Evolutionary conservation across 2,113 vertebrate species (phyloP).

Genomic region (Nannospalax galili): DNA sequence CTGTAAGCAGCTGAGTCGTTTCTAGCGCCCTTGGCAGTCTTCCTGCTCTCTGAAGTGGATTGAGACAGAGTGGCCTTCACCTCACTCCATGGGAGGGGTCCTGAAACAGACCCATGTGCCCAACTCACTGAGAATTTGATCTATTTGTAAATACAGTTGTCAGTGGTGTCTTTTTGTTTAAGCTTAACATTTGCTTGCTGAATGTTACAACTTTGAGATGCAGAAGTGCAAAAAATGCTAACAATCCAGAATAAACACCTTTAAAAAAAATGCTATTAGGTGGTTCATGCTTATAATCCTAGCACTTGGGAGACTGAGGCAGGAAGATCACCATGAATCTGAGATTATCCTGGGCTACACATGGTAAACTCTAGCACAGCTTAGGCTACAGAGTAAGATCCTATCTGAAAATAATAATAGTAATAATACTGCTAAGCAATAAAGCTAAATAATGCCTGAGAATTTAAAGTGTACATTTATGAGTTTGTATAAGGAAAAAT

Average conservation of each 20-base stretch:
- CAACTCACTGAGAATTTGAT: neutral
- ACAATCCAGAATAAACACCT: neutral
- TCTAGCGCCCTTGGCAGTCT: too few relatives aligned
- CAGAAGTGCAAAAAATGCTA: neutral
- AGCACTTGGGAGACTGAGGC: neutral
- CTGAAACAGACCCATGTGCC: neutral
- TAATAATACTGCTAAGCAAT: neutral
- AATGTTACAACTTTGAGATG: neutral
- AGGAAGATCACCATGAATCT: neutral
- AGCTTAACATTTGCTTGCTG: neutral
- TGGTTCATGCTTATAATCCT: neutral
- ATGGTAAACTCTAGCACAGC: neutral
- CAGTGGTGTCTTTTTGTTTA: too few relatives aligned
- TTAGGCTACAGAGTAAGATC: neutral
- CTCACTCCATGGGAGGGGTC: neutral
- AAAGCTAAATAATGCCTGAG: neutral
- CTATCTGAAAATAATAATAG: neutral
- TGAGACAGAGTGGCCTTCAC: neutral
- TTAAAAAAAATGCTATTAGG: too few relatives aligned
- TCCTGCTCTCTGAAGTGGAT: neutral
- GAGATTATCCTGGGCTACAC: neutral
- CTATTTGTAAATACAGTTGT: neutral
- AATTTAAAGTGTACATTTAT: conserved; percentile 20
- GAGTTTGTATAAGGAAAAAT: conserved; percentile 28
- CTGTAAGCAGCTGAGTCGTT: too few relatives aligned